Evolutionary conservation across 2,888 invertebrate genomes (phyloP), one percentile per base, ranked within the genome.

Genomic region (Pammene fasciana): DNA sequence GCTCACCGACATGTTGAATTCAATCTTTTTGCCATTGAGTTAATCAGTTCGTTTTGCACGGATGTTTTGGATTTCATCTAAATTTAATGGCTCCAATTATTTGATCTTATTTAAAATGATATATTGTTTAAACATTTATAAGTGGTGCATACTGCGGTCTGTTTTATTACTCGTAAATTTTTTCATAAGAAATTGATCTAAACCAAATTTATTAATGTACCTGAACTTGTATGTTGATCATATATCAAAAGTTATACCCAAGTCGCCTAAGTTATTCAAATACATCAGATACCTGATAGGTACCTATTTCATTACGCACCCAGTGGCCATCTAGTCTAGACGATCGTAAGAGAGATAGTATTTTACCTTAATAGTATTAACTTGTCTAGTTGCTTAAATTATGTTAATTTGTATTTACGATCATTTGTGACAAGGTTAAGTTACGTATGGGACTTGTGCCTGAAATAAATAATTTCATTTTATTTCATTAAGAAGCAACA

Each of bases 11-110:
- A 88, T 86, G 89, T 88, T 89, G 59, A 59, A 14, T 57, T 87
- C 86, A 87, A 86, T 87, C 86, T 87, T 87, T 89, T 86, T 82
- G 74, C 86, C 85, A 86, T 77, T 88, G 88, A 86, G 80, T 81
- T 85, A 70, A 55, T 45, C 68, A 59, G 45, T 56, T 50, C 16
- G 65, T 60, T 70, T 70, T 65, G 65, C 70, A 45, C 14, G 13
- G 34, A 34, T 65, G 38, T 16, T 65, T 55, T n/a, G 45, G 52
- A 45, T 36, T 36, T 43, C 16, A 9, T 41, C 46, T 46, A 65
- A 54, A 54, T 65, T 46, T 34, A 65, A 54, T 26, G 16, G 8
- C 13, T 13, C 18, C n/a, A 55, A 54, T 54, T 13, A 54, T 54
- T 34, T 54, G 54, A 36, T 54, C 54, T n/a, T 13, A n/a, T n/a